These are phyloP conservation scores for Tenthredo livida DNA, from an alignment of 2,888 invertebrate genomes.

Conservation along the genomic window DNA sequence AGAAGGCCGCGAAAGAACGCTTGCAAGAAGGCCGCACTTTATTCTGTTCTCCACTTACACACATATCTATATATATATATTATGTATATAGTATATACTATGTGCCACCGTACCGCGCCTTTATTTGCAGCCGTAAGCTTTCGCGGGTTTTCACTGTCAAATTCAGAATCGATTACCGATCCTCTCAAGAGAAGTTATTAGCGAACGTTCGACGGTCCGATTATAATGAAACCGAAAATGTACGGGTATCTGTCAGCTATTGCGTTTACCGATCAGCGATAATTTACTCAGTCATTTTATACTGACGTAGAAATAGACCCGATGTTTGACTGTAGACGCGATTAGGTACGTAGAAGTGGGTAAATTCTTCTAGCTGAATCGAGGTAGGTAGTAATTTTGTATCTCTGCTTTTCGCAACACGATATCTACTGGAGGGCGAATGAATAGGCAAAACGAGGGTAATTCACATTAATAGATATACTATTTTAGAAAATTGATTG, in stretches of 20 bases:
- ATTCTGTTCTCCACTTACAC: constrained; percentile 10
- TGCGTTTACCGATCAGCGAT: background rate
- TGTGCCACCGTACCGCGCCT: constrained; percentile 18
- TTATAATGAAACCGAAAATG: background rate
- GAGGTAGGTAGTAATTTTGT: constrained; percentile 4
- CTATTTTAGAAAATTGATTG: background rate
- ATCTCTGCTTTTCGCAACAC: background rate
- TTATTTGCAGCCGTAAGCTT: background rate
- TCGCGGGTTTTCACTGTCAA: constrained; percentile 22
- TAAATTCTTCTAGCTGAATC: background rate
- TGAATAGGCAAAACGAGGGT: background rate
- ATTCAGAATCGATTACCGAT: constrained; percentile 41
- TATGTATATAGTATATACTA: no score
- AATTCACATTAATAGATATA: background rate
- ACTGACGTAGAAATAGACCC: background rate
- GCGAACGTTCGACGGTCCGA: background rate
- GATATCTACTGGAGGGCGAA: background rate
- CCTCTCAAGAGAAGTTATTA: background rate
- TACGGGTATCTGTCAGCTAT: background rate
- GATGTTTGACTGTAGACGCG: background rate
- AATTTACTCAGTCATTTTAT: background rate
- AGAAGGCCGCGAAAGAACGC: constrained; percentile 44
- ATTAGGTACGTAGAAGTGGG: background rate
- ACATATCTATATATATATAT: no score
- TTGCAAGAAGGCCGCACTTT: constrained; percentile 36